Conservation (phyloP, 2,113 vertebrate genomes). For the Chaetorhynchus papuensis region DNA sequence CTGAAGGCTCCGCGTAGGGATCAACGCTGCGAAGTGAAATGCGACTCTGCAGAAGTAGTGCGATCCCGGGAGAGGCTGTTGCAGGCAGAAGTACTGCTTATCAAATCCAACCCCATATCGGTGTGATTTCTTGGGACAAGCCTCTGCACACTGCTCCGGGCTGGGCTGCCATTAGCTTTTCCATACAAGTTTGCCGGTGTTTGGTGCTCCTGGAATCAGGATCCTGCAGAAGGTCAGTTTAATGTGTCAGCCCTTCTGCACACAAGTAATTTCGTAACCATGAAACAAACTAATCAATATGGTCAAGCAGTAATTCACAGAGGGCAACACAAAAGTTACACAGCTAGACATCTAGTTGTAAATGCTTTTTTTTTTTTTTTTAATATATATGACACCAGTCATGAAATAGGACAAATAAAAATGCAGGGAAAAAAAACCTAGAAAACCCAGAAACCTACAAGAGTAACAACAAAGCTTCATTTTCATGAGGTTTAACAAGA, state of each 20-base stretch:
- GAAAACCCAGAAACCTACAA: not conserved
- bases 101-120: fast-evolving
- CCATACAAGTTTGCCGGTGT: not conserved
- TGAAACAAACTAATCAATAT: not conserved
- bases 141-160: not conserved
- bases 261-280: fast-evolving
- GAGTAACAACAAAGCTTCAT: not conserved
- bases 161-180: not conserved
- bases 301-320: not conserved
- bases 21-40: fast-evolving
- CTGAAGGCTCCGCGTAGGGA: fast-evolving
- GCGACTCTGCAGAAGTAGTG: fast-evolving
- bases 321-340: too few relatives aligned
- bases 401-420: not conserved
- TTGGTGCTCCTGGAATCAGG: too few relatives aligned
- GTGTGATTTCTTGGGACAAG: not conserved
- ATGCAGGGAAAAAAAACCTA: fast-evolving
- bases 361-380: not conserved
- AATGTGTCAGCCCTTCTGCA: not conserved
- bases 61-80: fast-evolving
- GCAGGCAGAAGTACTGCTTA: fast-evolving
- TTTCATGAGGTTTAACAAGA: not conserved
- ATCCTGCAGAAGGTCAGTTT: not conserved
- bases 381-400: too few relatives aligned
- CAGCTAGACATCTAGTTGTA: fast-evolving